These are phyloP conservation scores for Lonchura striata DNA, from an alignment of 2,113 vertebrate species.

Conservation along the genomic window DNA sequence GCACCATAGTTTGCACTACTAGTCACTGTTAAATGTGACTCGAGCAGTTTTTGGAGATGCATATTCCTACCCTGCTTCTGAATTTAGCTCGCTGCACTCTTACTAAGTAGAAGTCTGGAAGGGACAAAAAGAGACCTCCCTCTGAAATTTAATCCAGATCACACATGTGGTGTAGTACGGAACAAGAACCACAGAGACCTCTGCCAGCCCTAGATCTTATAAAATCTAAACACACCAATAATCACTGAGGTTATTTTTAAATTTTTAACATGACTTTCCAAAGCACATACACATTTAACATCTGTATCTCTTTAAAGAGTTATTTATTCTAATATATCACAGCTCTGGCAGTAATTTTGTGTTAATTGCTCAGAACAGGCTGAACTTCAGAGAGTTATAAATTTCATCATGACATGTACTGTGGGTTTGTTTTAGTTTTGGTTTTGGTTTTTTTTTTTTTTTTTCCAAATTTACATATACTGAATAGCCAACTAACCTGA, in stretches of 20 bases:
- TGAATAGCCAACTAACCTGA: conserved; percentile 26
- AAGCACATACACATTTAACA: conserved; percentile 26
- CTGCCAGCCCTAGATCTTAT: background rate
- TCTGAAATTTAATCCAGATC: background rate
- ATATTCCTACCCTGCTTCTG: background rate
- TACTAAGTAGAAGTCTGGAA: background rate
- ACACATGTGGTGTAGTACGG: background rate
- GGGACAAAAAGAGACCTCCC: background rate
- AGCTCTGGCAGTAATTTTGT: conserved; percentile 39
- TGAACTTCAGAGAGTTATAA: conserved; percentile 14
- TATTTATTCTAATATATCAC: conserved; percentile 35
- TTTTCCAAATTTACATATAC: background rate
- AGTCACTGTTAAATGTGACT: background rate
- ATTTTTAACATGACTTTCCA: conserved; percentile 5
- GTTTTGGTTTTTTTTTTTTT: background rate
- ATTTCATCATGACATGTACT: background rate
- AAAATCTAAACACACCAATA: background rate
- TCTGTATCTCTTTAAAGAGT: conserved; percentile 48
- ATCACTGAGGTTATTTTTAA: conserved; percentile 35
- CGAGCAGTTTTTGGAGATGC: background rate
- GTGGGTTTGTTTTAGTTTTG: background rate
- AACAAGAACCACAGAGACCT: background rate
- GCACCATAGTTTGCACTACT: background rate
- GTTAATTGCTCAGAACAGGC: conserved; percentile 50
- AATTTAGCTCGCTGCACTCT: background rate